phyloP scores from a whole-genome alignment of 1,140 invertebrate species.

The Fopius arisanus region DNA sequence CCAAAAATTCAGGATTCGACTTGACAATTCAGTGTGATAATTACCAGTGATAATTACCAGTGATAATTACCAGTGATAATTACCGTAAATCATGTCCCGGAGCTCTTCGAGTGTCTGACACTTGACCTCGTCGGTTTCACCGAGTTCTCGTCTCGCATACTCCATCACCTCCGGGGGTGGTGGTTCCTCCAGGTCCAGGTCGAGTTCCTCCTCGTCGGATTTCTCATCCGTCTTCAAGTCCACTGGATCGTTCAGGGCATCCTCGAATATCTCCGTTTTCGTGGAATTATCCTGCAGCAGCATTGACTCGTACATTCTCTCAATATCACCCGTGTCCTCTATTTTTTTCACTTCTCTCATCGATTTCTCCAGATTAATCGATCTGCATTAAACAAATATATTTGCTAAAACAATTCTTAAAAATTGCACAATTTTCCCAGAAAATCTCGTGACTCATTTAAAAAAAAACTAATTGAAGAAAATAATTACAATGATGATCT shows the following conservation, averaged over 20 bases:
- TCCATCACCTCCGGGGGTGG: constrained; percentile 60
- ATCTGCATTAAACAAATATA: constrained; percentile 14
- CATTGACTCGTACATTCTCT: constrained; percentile 34
- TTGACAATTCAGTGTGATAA: no score
- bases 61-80: constrained; percentile 38
- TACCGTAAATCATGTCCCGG: constrained; percentile 80
- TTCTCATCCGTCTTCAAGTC: constrained; percentile 35
- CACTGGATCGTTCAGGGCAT: constrained; percentile 44
- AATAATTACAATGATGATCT: no score
- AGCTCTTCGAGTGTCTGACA: constrained; percentile 72
- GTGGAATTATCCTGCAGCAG: constrained; percentile 14
- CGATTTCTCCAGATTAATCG: constrained; percentile 21
- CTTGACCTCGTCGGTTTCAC: constrained; percentile 68
- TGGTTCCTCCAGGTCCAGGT: constrained; percentile 55
- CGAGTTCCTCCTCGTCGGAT: constrained; percentile 55
- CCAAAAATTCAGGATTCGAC: background rate
- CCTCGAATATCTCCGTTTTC: constrained; percentile 12
- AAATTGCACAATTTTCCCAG: background rate
- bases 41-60: background rate
- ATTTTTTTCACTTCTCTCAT: constrained; percentile 29
- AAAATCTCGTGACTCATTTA: background rate
- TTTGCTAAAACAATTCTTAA: background rate
- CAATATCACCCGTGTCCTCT: constrained; percentile 17
- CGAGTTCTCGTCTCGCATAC: constrained; percentile 61
- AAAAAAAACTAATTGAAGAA: background rate